A percentile compares a stretch with the other conserved stretches of the same genome.
These are phyloP conservation scores for Geococcyx californianus DNA, from an alignment of 2,113 vertebrate genomes.

Conservation along the genomic window DNA sequence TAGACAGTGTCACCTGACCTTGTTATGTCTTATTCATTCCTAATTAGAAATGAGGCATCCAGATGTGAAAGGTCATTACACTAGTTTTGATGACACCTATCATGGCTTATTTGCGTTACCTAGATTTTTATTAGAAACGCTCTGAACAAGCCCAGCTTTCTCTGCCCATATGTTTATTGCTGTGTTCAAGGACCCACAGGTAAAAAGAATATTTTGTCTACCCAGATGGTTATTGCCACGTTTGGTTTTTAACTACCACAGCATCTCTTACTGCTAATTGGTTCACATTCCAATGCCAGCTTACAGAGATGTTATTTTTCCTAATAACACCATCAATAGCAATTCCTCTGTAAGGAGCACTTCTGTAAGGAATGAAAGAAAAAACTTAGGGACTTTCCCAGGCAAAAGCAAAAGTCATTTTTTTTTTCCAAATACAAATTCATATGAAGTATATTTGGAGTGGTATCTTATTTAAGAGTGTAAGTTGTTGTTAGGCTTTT, in stretches of 20 bases:
- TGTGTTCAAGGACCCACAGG: conserved; percentile 45
- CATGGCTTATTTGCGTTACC: conserved; percentile 45
- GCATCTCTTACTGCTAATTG: conserved; percentile 57
- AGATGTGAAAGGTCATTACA: conserved; percentile 62
- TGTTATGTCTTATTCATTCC: conserved; percentile 57
- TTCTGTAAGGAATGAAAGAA: background rate
- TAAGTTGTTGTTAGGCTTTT: background rate
- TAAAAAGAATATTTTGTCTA: conserved; percentile 55
- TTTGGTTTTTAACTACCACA: conserved; percentile 37
- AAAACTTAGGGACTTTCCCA: background rate
- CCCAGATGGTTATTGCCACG: conserved; percentile 50
- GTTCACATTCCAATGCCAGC: conserved; percentile 8
- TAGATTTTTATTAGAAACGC: conserved; percentile 58
- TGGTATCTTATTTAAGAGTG: background rate
- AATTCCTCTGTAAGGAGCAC: background rate
- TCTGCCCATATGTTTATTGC: conserved; percentile 61
- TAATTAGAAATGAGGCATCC: conserved; percentile 45
- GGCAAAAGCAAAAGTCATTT: background rate
- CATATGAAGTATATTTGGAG: background rate
- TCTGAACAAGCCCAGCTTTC: conserved; percentile 21
- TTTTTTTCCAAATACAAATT: background rate
- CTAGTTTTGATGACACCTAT: conserved; percentile 37
- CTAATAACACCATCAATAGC: background rate
- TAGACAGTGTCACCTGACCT: conserved; percentile 38
- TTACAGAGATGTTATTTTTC: conserved; percentile 31